Conservation (phyloP, 2,888 invertebrate species). For the Mystacides longicornis region DNA sequence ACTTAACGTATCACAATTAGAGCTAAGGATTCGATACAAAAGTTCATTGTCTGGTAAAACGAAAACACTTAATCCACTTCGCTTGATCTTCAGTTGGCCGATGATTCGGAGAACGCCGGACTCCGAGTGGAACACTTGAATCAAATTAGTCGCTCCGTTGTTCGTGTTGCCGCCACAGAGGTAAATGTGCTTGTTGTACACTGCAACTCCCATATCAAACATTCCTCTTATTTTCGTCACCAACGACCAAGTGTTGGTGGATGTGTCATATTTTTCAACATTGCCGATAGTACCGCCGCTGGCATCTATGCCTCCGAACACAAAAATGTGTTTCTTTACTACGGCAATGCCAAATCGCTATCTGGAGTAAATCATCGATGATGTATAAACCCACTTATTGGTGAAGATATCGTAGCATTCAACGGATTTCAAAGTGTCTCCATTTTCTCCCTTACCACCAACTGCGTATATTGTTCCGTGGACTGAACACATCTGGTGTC, state of each 20-base stretch:
- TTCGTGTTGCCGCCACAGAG: constrained; percentile 9
- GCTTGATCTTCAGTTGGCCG: constrained; percentile 4
- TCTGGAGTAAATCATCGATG: not conserved
- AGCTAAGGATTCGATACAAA: not conserved
- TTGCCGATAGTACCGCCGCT: not conserved
- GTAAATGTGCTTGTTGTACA: constrained; percentile 6
- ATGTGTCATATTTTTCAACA: constrained; percentile 12
- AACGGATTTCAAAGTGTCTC: not conserved
- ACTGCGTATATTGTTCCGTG: constrained; percentile 8
- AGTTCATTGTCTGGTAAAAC: constrained; percentile 9
- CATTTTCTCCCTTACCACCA: constrained; percentile 5
- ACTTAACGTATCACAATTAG: not conserved
- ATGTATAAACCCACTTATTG: constrained; percentile 1
- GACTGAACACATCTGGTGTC: constrained; percentile 11
- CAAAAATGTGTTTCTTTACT: constrained; percentile 9
- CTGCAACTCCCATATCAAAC: constrained; percentile 11
- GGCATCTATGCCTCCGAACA: constrained; percentile 9
- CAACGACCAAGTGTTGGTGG: not conserved
- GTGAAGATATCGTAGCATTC: constrained; percentile 6
- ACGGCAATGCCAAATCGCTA: constrained; percentile 7
- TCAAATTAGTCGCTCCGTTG: not conserved
- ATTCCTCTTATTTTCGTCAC: not conserved
- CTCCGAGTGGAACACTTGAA: constrained; percentile 3
- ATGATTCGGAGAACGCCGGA: not conserved
- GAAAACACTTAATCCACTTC: not conserved